Base-by-base conservation (phyloP, 2,797 vertebrate species). In the Pachyuromys duprasi region DNA sequence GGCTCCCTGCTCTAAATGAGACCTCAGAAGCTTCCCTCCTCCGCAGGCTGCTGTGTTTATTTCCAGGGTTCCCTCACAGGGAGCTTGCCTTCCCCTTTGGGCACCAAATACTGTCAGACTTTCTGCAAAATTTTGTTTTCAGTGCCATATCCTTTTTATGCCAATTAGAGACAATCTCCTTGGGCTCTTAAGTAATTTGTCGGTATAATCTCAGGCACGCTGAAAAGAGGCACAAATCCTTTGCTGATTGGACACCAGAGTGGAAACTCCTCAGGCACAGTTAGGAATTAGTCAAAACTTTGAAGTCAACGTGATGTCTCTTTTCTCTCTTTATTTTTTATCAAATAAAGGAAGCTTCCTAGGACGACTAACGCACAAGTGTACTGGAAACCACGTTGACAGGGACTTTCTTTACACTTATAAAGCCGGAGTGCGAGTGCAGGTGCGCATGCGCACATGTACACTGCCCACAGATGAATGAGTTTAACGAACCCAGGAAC, bases 161-260 rank as follows among this genome's bases (percentile, higher is more conserved):
- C 84, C 95, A 97, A 97, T 97, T 98, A 98, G 97, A 98, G 97
- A 95, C 97, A 97, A 97, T 97, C 91, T 98, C 93, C 89, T 86
- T 95, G 55, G 91, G 74, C 55, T 97, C 79, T 97, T 97, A 96
- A 84, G 95, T 97, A 98, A 97, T 98, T 98, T 97, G 95, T 97
- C 80, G 96, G 39, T 91, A 90, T 97, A 98, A 97, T 97, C 93
- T 94, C 95, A 79, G 97, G 89, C 91, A 97, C 93, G 96, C 93
- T 84, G 83, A 93, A 97, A 96, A 96, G 96, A 83, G n/a, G 67
- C 0, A 0, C 90, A 97, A 97, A 97, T 96, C 81, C 97, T 92
- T 96, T 97, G 82, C 88, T 90, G 96, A 97, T 98, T 86, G 94
- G 89, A 96, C 97, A 92, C 97, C 93, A 96, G 5, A 96, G 57